Evolutionary conservation across 2,113 vertebrate genomes (phyloP).

Genomic region (Naja naja): DNA sequence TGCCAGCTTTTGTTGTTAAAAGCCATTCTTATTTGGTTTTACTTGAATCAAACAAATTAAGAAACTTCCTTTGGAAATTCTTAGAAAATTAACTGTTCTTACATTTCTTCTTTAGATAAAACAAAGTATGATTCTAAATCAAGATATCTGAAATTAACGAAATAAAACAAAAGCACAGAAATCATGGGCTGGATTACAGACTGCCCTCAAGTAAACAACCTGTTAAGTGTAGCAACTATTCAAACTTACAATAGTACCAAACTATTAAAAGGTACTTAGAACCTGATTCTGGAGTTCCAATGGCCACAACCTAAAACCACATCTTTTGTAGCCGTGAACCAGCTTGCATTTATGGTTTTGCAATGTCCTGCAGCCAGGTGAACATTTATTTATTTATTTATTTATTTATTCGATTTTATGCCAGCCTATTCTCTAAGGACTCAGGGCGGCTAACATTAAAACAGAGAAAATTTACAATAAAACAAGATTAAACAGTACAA

Average conservation of each 20-base stretch:
- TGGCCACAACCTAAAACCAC: neutral
- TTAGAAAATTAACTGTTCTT: neutral
- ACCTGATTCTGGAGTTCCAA: neutral
- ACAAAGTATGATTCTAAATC: neutral
- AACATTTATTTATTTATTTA: no score
- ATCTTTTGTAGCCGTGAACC: neutral
- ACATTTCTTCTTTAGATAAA: neutral
- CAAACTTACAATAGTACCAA: neutral
- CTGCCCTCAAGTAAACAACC: neutral
- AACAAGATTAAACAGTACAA: no score
- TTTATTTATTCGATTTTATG: no score
- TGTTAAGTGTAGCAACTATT: neutral
- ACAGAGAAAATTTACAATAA: no score
- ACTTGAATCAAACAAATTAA: slow-evolving; percentile 4
- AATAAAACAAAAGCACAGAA: neutral
- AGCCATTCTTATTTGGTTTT: neutral
- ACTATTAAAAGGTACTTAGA: no score
- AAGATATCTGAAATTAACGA: neutral
- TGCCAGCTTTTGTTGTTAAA: neutral
- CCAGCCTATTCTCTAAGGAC: no score
- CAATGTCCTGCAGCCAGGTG: neutral
- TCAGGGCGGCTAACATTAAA: no score
- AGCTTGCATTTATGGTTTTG: neutral
- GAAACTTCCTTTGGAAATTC: neutral
- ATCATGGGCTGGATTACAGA: neutral